phyloP scores from a whole-genome alignment of 2,797 vertebrate species.

The Xyrichtys novacula region DNA sequence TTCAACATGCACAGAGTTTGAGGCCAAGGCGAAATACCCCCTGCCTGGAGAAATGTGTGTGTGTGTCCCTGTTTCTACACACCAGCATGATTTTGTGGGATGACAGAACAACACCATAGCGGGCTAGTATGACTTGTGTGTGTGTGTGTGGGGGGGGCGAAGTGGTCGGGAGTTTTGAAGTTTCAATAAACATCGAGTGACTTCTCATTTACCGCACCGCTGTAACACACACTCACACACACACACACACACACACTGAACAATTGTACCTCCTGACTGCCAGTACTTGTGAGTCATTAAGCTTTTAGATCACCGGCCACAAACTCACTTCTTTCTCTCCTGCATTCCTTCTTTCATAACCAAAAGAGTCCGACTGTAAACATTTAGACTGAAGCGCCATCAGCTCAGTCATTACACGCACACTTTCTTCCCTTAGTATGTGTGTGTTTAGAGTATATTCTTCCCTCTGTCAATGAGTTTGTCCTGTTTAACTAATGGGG shows the following conservation, averaged over 20 bases:
- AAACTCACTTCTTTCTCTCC: constrained; percentile 53
- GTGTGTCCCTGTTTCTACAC: constrained; percentile 8
- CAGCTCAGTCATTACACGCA: constrained; percentile 52
- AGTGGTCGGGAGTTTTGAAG: constrained; percentile 39
- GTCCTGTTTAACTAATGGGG: constrained; percentile 42
- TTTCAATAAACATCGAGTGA: constrained; percentile 68
- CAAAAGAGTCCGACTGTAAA: constrained; percentile 72
- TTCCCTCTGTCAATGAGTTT: constrained; percentile 25
- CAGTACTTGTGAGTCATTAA: constrained; percentile 78
- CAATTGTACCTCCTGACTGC: constrained; percentile 67
- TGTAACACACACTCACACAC: constrained; percentile 38
- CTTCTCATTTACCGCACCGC: constrained; percentile 68
- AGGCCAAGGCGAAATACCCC: constrained; percentile 46
- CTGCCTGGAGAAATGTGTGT: constrained; percentile 44
- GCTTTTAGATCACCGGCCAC: constrained; percentile 67
- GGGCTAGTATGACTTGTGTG: constrained; percentile 45
- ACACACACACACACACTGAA: constrained; percentile 36
- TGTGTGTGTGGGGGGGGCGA: constrained; percentile 22
- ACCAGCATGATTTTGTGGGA: constrained; percentile 25
- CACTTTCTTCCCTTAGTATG: constrained; percentile 25
- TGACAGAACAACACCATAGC: constrained; percentile 37
- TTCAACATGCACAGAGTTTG: constrained; percentile 42
- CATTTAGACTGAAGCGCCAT: constrained; percentile 75
- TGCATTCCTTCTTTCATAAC: constrained; percentile 74
- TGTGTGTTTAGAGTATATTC: constrained; percentile 40